Percentiles rank a stretch among this genome's conserved stretches.
phyloP scores from a whole-genome alignment of 2,888 invertebrate genomes.

The Ectemnius cavifrons region DNA sequence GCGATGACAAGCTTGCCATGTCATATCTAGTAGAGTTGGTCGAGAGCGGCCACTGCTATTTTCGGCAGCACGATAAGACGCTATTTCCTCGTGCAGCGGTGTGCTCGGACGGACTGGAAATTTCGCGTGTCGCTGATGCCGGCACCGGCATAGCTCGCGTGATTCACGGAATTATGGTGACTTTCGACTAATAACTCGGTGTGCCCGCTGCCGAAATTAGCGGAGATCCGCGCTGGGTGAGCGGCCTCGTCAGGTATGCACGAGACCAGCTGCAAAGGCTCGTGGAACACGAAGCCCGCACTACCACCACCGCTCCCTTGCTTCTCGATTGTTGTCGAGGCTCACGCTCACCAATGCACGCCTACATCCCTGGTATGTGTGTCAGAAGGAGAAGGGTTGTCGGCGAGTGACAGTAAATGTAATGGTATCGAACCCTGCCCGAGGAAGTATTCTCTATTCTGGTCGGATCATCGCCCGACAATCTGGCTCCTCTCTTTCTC shows the following conservation, averaged over 20 bases:
- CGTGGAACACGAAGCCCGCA: slow-evolving; percentile 24
- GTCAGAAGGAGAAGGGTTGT: slow-evolving; percentile 36
- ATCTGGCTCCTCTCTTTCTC: neutral
- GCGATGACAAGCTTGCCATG: no score
- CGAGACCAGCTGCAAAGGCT: slow-evolving; percentile 40
- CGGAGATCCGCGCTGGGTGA: slow-evolving; percentile 28
- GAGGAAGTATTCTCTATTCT: slow-evolving; percentile 54
- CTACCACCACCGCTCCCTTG: slow-evolving; percentile 14
- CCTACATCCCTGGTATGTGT: slow-evolving; percentile 50
- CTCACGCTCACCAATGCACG: slow-evolving; percentile 26
- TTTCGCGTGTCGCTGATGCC: slow-evolving; percentile 19
- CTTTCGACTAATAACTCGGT: slow-evolving; percentile 57
- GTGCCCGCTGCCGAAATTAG: slow-evolving; percentile 49
- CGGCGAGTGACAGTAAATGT: slow-evolving; percentile 62
- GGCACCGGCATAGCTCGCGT: slow-evolving; percentile 41
- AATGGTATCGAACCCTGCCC: slow-evolving; percentile 50
- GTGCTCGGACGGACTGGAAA: neutral
- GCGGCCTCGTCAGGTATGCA: slow-evolving; percentile 33
- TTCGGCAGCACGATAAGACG: neutral
- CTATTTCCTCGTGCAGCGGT: neutral
- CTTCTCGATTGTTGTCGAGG: slow-evolving; percentile 17
- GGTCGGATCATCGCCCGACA: slow-evolving; percentile 33
- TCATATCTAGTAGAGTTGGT: neutral
- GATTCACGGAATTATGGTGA: slow-evolving; percentile 44
- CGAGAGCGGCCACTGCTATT: neutral